Base-by-base conservation (phyloP, 2,113 vertebrate genomes). In the Micronisus gabar region DNA sequence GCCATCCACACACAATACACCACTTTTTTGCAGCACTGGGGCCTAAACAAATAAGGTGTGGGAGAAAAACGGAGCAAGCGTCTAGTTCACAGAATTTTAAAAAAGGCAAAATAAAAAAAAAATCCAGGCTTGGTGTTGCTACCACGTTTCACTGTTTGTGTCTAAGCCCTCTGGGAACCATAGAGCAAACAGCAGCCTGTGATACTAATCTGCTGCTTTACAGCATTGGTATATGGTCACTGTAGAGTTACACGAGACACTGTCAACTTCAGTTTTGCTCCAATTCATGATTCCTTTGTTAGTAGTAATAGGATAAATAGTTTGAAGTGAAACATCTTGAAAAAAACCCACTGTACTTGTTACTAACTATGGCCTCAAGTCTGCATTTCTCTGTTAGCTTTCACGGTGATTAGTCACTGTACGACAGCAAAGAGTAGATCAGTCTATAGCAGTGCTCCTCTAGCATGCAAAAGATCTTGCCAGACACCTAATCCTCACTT, bases 341-440 rank as follows among this genome's bases (percentile, higher is more conserved):
- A 97, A 97, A 96, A 95, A 94, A 86, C 63, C 79, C 90, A 96
- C 87, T 95, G 84, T 94, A 95, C 79, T 95, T 91, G 62, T 95
- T 81, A 87, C 2, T 15, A 90, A 95, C 89, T 63, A 27, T 83
- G 84, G 95, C 71, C 74, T 95, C 59, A n/a, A 85, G 90, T 94
- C 67, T 93, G 93, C 68, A 80, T 91, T 96, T 90, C 63, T 97
- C 63, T 97, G 83, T 95, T 81, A 9, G 66, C 82, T 96, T 95
- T 90, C 84, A 96, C 41, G 92, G 88, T 86, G 88, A 93, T 96
- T 94, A 95, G 82, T 87, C 88, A 90, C 85, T 92, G 83, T 38
- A 95, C 11, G 7, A 21, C n/a, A 83, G 92, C 86, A 94, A 83
- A 89, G 85, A 93, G 88, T 22, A 73, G 65, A 59, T 72, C 81